Evolutionary conservation across 2,113 vertebrate genomes (phyloP).

Genomic region (Sarotherodon lohbergeri): DNA sequence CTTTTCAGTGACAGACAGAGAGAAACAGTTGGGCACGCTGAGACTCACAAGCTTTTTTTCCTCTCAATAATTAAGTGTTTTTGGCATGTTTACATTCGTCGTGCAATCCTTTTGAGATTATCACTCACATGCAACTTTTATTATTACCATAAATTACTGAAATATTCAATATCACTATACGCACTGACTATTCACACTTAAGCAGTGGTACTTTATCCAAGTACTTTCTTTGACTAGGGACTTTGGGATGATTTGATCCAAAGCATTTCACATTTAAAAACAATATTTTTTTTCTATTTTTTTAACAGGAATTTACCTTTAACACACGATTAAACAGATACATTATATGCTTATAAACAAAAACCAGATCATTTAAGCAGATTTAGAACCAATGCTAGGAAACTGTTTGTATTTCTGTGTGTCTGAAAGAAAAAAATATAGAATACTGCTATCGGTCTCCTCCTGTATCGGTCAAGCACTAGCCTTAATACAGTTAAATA

Average conservation of each 20-base stretch:
- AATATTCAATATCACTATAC: neutral
- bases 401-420: neutral
- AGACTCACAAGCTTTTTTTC: neutral
- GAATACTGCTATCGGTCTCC: neutral
- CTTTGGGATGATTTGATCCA: neutral
- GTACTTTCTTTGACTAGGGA: neutral
- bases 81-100: slow-evolving; percentile 10
- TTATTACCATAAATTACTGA: neutral
- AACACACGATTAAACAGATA: neutral
- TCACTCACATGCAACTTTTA: neutral
- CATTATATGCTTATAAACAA: neutral
- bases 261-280: neutral
- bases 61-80: neutral
- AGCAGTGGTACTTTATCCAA: neutral
- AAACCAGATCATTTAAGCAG: neutral
- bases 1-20: neutral
- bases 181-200: neutral
- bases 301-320: neutral
- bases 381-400: neutral
- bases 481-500: neutral
- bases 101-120: neutral
- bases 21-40: neutral
- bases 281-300: too few relatives aligned
- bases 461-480: neutral
- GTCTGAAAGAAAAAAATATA: neutral